These are phyloP conservation scores for Diarsia mendica DNA, from an alignment of 2,888 invertebrate species.

Conservation along the genomic window DNA sequence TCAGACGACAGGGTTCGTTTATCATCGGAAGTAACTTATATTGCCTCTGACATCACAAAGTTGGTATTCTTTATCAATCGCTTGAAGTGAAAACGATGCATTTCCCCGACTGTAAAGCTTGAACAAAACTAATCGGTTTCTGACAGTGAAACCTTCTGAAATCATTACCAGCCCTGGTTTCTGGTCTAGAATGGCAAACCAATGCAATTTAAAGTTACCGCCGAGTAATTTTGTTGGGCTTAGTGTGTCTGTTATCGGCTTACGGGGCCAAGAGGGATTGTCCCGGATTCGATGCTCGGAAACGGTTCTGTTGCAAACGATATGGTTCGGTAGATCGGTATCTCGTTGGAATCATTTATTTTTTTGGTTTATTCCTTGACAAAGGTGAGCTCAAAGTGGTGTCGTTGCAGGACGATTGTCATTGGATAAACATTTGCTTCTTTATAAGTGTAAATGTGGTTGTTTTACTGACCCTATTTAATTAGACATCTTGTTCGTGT, in stretches of 20 bases:
- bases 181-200: constrained; percentile 47
- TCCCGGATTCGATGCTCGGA: constrained; percentile 56
- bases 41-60: neutral
- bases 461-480: neutral
- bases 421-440: neutral
- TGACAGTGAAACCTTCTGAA: neutral
- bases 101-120: neutral
- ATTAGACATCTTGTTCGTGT: neutral
- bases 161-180: constrained; percentile 4
- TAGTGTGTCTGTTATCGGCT: constrained; percentile 64
- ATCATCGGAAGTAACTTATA: neutral
- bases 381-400: neutral
- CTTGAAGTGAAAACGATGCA: no score
- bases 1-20: neutral
- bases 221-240: constrained; percentile 61
- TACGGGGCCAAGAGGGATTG: constrained; percentile 46
- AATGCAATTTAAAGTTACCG: constrained; percentile 65
- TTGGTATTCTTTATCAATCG: no score
- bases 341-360: constrained; percentile 19
- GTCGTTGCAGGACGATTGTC: neutral
- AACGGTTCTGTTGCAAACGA: constrained; percentile 47
- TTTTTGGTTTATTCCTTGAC: neutral
- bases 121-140: neutral
- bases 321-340: constrained; percentile 10
- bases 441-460: neutral